Percentiles rank a stretch among this genome's conserved stretches.
phyloP scores from a whole-genome alignment of 2,888 invertebrate species.

The Thecocarcelia acutangulata region DNA sequence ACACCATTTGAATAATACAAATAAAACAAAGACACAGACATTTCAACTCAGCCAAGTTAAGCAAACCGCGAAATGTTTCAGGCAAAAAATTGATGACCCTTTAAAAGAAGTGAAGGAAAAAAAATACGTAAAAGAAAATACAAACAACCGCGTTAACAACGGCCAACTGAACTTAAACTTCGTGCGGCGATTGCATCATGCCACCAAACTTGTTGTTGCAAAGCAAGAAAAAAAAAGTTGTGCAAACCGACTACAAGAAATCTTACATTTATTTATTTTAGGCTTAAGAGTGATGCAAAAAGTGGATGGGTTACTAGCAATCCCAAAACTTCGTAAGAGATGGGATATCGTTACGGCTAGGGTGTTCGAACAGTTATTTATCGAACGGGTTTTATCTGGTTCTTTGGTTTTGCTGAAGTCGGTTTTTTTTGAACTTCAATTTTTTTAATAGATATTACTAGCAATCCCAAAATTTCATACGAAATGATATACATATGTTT shows the following conservation, averaged over 20 bases:
- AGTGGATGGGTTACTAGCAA: no score
- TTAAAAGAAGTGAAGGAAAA: conserved; percentile 11
- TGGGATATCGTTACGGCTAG: no score
- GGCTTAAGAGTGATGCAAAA: no score
- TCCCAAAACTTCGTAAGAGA: no score
- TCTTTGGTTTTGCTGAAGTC: no score
- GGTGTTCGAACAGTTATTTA: no score
- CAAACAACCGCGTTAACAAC: conserved; percentile 52
- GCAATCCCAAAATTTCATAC: no score
- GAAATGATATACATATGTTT: no score
- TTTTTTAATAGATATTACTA: no score
- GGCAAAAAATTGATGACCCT: conserved; percentile 51
- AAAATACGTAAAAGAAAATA: conserved; percentile 15
- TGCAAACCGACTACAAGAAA: neutral
- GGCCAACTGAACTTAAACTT: conserved; percentile 65
- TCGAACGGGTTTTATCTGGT: no score
- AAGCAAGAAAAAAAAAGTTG: neutral
- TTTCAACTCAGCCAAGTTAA: neutral
- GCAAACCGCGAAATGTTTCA: conserved; percentile 10
- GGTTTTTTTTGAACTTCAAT: no score
- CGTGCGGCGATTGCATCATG: conserved; percentile 62
- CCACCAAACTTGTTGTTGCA: conserved; percentile 12
- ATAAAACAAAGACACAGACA: conserved; percentile 4
- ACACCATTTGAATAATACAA: conserved; percentile 53
- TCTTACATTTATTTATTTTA: neutral